These are phyloP conservation scores for Prunella strophiata DNA, from an alignment of 2,797 vertebrate genomes.

Conservation along the genomic window DNA sequence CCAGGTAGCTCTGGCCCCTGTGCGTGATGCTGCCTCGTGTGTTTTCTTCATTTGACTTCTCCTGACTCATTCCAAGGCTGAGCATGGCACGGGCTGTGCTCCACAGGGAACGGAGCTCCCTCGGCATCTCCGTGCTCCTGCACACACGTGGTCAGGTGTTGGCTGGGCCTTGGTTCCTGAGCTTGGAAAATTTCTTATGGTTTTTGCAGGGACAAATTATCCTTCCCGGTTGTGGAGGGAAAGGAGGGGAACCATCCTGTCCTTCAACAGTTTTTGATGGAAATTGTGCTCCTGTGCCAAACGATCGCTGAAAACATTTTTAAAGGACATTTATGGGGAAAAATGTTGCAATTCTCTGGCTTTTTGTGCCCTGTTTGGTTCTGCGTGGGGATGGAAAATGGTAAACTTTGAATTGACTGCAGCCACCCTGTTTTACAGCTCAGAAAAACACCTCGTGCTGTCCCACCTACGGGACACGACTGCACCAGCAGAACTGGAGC, in stretches of 20 bases:
- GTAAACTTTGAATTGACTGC: constrained; percentile 47
- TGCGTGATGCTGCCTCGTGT: constrained; percentile 35
- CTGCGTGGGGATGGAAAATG: constrained; percentile 42
- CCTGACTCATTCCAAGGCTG: constrained; percentile 12
- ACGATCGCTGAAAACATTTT: constrained; percentile 51
- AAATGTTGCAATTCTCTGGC: constrained; percentile 56
- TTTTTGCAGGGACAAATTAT: constrained; percentile 54
- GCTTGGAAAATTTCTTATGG: constrained; percentile 44
- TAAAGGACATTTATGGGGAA: constrained; percentile 37
- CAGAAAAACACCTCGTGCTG: constrained; percentile 6
- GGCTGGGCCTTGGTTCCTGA: background rate
- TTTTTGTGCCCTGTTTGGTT: constrained; percentile 22
- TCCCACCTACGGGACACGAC: background rate
- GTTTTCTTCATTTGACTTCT: constrained; percentile 38
- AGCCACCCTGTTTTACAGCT: constrained; percentile 50
- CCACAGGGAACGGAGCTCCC: background rate
- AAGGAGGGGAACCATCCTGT: constrained; percentile 47
- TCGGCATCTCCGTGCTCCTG: background rate
- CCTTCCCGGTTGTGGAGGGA: constrained; percentile 1
- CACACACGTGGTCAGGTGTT: background rate
- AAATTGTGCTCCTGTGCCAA: constrained; percentile 4
- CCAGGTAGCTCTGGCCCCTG: constrained; percentile 63
- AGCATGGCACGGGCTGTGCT: background rate
- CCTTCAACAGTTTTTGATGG: constrained; percentile 58
- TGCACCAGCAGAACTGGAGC: background rate